Conservation (phyloP, 1,140 invertebrate species). For the Apis mellifera region DNA sequence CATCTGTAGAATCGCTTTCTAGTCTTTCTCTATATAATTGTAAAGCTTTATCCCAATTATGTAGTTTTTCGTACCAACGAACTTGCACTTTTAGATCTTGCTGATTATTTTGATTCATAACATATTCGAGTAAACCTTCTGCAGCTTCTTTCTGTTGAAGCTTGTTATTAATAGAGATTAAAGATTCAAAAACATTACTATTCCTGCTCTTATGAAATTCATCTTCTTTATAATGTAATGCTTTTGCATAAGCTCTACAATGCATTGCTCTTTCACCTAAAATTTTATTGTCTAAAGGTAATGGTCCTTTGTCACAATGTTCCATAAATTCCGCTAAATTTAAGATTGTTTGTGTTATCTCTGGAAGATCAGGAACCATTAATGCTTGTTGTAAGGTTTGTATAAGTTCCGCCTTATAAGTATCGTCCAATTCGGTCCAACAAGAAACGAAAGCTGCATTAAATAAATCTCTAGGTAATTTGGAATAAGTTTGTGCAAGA, state of each 20-base stretch:
- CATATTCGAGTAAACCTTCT: conserved; percentile 94
- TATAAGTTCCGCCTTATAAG: conserved; percentile 93
- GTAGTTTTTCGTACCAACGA: conserved; percentile 99
- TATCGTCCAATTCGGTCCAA: conserved; percentile 96
- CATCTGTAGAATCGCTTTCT: conserved; percentile 84
- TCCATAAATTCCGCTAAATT: conserved; percentile 99
- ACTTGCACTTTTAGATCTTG: conserved; percentile 92
- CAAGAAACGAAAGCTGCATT: conserved; percentile 99
- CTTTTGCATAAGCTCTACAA: conserved; percentile 95
- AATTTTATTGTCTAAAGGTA: conserved; percentile 94
- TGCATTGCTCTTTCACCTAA: conserved; percentile 92
- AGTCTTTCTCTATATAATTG: conserved; percentile 90
- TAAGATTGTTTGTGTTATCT: conserved; percentile 98
- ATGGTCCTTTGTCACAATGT: conserved; percentile 97
- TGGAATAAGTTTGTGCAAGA: conserved; percentile 96
- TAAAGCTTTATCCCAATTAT: conserved; percentile 98
- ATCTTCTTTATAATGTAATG: conserved; percentile 99
- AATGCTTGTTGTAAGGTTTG: conserved; percentile 94
- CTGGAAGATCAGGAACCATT: conserved; percentile 95
- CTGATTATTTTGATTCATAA: conserved; percentile 89
- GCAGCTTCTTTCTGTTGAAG: conserved; percentile 99
- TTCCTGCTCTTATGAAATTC: conserved; percentile 89
- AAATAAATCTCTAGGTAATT: conserved; percentile 96
- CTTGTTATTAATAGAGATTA: conserved; percentile 99
- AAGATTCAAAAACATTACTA: conserved; percentile 93